phyloP scores from a whole-genome alignment of 2,888 invertebrate genomes.

The Camptogramma bilineatum region DNA sequence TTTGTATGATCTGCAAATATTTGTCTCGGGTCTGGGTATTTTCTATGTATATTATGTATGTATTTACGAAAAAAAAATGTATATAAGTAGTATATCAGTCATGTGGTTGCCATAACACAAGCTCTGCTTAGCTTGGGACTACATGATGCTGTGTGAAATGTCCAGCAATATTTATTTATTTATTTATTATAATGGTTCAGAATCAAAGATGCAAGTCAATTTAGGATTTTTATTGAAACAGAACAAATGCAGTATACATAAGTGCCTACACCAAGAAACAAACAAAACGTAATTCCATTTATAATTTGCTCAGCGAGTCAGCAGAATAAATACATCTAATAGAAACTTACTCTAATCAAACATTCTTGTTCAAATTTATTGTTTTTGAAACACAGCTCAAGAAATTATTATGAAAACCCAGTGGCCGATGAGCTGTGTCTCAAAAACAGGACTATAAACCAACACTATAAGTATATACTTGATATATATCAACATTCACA shows the following conservation, averaged over 20 bases:
- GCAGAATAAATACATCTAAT: constrained; percentile 50
- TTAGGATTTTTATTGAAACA: constrained; percentile 42
- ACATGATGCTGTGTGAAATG: too few species aligned
- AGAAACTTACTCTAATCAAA: constrained; percentile 16
- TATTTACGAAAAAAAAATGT: too few species aligned
- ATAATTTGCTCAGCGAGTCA: constrained; percentile 50
- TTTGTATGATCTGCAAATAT: too few species aligned
- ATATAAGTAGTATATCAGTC: too few species aligned
- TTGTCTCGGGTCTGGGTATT: too few species aligned
- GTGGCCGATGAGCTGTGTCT: background rate
- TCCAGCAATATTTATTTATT: too few species aligned
- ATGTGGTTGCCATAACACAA: too few species aligned
- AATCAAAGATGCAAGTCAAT: constrained; percentile 24
- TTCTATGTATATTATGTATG: too few species aligned
- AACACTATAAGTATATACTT: too few species aligned
- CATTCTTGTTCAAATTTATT: background rate
- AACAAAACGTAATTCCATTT: constrained; percentile 49
- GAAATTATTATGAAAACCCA: background rate
- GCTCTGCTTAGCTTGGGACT: too few species aligned
- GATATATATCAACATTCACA: too few species aligned
- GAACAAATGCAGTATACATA: constrained; percentile 49
- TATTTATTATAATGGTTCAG: too few species aligned
- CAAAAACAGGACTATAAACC: background rate
- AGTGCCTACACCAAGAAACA: constrained; percentile 60
- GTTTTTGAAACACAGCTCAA: background rate